A percentile compares a stretch with the other conserved stretches of the same genome.
Conservation (phyloP, 1,140 invertebrate genomes). For the Fopius arisanus region DNA sequence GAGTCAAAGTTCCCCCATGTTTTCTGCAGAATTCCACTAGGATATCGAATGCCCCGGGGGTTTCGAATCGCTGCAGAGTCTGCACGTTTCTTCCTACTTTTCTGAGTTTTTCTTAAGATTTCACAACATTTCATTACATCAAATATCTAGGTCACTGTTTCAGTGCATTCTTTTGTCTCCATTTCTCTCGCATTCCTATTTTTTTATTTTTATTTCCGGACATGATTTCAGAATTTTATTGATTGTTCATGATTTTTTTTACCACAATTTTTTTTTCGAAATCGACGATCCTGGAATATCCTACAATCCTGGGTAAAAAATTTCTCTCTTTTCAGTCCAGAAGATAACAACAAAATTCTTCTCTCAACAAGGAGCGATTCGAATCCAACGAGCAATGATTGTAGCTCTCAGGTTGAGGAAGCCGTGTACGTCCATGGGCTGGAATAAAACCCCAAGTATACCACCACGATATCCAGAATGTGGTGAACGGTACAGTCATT, state of each 20-base stretch:
- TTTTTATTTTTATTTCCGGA: too few species aligned
- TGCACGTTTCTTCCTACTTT: slow-evolving; percentile 12
- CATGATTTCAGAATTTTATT: too few species aligned
- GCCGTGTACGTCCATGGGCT: neutral
- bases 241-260: too few species aligned
- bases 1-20: slow-evolving; percentile 10
- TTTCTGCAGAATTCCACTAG: slow-evolving; percentile 9
- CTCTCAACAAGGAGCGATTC: neutral
- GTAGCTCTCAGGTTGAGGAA: neutral
- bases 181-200: neutral
- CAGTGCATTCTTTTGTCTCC: neutral
- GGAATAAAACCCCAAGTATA: neutral
- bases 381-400: neutral
- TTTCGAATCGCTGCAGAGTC: slow-evolving; percentile 4
- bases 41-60: slow-evolving; percentile 4
- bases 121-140: slow-evolving; percentile 20
- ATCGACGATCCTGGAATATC: too few species aligned
- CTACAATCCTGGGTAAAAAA: too few species aligned
- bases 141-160: slow-evolving; percentile 23
- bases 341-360: too few species aligned
- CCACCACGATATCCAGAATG: neutral
- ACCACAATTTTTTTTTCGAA: too few species aligned
- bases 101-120: slow-evolving; percentile 10
- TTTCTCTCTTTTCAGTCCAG: too few species aligned
- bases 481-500: too few species aligned